Evolutionary conservation across 2,797 vertebrate genomes (phyloP).

Genomic region (Octomys mimax): DNA sequence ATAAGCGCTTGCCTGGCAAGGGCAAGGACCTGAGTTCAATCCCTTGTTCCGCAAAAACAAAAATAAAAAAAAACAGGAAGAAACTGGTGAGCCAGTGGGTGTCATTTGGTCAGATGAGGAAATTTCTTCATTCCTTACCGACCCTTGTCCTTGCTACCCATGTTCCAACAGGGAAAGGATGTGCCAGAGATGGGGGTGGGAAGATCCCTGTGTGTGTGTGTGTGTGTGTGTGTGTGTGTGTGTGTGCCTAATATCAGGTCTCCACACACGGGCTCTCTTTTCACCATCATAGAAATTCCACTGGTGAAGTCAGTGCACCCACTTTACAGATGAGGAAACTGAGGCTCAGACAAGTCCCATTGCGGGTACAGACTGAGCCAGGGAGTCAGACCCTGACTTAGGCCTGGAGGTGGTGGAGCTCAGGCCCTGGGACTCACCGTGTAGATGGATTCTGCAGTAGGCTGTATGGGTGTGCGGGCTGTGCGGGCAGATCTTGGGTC

Average conservation of each 20-base stretch:
- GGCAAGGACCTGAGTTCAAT: too few species aligned
- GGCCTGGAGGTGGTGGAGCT: not conserved
- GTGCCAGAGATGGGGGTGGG: rapidly evolving
- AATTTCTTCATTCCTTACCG: not conserved
- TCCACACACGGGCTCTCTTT: rapidly evolving
- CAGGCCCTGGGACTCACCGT: conserved; percentile 69
- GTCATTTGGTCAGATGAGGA: not conserved
- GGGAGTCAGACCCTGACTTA: not conserved
- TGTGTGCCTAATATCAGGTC: not conserved
- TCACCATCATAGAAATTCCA: not conserved
- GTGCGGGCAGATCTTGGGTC: not conserved
- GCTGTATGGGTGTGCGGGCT: not conserved
- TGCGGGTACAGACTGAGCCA: not conserved
- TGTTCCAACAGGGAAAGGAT: not conserved
- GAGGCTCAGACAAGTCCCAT: not conserved
- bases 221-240: too few species aligned
- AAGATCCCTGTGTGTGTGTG: not conserved
- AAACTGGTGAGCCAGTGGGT: not conserved
- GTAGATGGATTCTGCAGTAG: conserved; percentile 35
- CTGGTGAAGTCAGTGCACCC: not conserved
- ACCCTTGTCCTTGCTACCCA: rapidly evolving
- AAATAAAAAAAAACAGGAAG: conserved; percentile 16
- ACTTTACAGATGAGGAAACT: not conserved
- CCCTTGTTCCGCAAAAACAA: too few species aligned
- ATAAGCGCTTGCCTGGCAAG: too few species aligned